Conservation (phyloP, 2,888 invertebrate genomes). For the Drosophila peninsularis region DNA sequence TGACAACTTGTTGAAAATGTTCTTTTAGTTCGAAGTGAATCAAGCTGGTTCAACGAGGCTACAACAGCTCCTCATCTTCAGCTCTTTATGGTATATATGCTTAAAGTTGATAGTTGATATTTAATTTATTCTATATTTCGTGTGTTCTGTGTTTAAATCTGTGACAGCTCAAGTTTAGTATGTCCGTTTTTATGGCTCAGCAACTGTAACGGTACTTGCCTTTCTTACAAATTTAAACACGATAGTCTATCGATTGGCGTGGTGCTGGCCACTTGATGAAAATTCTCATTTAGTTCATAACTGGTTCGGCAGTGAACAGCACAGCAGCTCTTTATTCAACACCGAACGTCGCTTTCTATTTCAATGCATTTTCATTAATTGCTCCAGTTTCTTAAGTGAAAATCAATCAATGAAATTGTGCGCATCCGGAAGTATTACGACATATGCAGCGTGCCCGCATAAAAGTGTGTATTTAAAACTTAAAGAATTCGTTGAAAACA, state of each 20-base stretch:
- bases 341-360: constrained; percentile 68
- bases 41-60: background rate
- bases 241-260: constrained; percentile 11
- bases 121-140: background rate
- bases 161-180: background rate
- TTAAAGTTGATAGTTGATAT: background rate
- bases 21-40: background rate
- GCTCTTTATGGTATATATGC: background rate
- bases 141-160: background rate
- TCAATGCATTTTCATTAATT: constrained; percentile 66
- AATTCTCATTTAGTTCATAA: constrained; percentile 7
- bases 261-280: constrained; percentile 6
- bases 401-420: constrained; percentile 65
- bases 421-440: constrained; percentile 65
- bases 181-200: constrained; percentile 44
- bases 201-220: constrained; percentile 20
- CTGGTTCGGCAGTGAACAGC: constrained; percentile 1
- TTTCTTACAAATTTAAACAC: background rate
- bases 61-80: background rate
- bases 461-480: constrained; percentile 37
- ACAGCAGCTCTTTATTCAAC: constrained; percentile 14
- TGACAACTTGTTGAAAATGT: background rate
- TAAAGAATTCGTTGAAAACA: constrained; percentile 31
- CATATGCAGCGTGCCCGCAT: constrained; percentile 50
- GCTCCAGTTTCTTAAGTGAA: constrained; percentile 73